Conservation (phyloP, 2,888 invertebrate genomes). For the Rotaria magnacalcarata region DNA sequence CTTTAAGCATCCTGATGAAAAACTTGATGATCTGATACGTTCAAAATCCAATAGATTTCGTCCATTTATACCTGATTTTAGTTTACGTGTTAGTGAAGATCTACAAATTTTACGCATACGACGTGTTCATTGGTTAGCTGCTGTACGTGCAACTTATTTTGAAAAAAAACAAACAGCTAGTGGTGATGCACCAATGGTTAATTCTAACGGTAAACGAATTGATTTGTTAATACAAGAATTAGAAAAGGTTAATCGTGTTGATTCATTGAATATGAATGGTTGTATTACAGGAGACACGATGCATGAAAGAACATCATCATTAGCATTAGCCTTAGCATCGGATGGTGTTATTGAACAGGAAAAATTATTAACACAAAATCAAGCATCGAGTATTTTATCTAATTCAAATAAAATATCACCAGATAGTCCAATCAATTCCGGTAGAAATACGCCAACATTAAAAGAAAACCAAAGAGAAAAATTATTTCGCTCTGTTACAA, state of each 20-base stretch:
- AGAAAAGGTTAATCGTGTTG: not conserved
- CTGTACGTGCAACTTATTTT: conserved; percentile 32
- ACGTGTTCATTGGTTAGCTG: conserved; percentile 35
- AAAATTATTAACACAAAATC: not conserved
- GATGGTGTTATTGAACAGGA: not conserved
- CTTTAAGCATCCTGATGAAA: not conserved
- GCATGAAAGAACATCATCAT: not conserved
- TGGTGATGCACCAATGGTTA: not conserved
- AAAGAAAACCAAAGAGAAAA: not conserved
- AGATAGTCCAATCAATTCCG: not conserved
- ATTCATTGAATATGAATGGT: not conserved
- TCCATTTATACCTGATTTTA: conserved; percentile 43
- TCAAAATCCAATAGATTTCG: conserved; percentile 29
- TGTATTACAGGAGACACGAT: not conserved
- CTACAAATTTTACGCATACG: conserved; percentile 35
- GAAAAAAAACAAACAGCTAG: conserved; percentile 1
- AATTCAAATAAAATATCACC: not conserved
- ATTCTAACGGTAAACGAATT: not conserved
- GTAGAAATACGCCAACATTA: not conserved
- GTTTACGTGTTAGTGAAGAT: conserved; percentile 41
- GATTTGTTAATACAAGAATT: conserved; percentile 29
- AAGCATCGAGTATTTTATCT: not conserved
- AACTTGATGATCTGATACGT: conserved; percentile 17
- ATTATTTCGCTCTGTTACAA: not conserved
- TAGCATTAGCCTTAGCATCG: not conserved